These are phyloP conservation scores for Scaptomyza tumidula DNA, from an alignment of 2,888 invertebrate genomes.

Conservation along the genomic window DNA sequence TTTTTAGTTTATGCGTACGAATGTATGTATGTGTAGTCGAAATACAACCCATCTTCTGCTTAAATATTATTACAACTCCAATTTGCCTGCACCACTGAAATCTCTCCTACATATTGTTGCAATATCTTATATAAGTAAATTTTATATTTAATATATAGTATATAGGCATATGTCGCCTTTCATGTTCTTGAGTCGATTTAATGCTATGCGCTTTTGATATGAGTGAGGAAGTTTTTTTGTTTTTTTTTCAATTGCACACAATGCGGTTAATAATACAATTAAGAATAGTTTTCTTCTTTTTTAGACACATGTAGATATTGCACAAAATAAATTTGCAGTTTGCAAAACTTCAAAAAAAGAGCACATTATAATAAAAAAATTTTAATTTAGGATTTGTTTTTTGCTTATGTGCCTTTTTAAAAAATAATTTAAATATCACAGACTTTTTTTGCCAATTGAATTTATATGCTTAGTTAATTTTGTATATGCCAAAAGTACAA, in stretches of 20 bases:
- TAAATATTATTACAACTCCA: constrained; percentile 69
- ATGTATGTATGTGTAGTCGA: constrained; percentile 47
- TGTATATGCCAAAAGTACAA: constrained; percentile 59
- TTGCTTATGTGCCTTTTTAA: constrained; percentile 45
- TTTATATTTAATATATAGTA: constrained; percentile 38
- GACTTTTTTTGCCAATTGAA: constrained; percentile 79
- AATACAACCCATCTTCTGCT: constrained; percentile 72
- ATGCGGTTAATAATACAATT: constrained; percentile 49
- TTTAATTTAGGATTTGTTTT: constrained; percentile 53
- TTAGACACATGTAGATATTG: constrained; percentile 56
- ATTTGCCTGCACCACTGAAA: constrained; percentile 15
- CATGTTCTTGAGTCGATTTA: constrained; percentile 36
- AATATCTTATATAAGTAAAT: constrained; percentile 39
- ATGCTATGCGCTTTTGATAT: constrained; percentile 73
- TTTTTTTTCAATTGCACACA: constrained; percentile 68
- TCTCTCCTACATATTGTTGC: constrained; percentile 42
- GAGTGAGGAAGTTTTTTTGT: constrained; percentile 57
- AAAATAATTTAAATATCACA: constrained; percentile 80
- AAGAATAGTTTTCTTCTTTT: constrained; percentile 13
- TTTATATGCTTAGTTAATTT: constrained; percentile 71
- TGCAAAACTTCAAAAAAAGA: constrained; percentile 39
- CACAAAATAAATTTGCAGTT: constrained; percentile 62
- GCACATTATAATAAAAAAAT: constrained; percentile 52
- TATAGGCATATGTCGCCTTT: constrained; percentile 25
- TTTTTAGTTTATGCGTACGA: constrained; percentile 49